Evolutionary conservation across 2,113 vertebrate species (phyloP).

Genomic region (Ahaetulla prasina): DNA sequence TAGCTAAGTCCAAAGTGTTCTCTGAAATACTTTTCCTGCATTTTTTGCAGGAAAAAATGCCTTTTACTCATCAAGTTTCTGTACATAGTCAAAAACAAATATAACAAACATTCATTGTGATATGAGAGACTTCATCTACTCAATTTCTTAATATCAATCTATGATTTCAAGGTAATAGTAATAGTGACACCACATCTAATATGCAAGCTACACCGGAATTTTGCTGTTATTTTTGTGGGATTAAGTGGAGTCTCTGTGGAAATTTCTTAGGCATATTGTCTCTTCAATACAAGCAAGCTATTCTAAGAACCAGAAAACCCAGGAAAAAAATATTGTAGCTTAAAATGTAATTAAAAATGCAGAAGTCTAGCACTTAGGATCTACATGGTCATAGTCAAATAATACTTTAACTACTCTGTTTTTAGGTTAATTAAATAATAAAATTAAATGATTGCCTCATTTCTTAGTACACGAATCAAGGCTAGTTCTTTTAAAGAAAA

Average conservation of each 20-base stretch:
- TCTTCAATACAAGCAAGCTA: background rate
- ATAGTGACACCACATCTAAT: background rate
- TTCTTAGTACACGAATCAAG: background rate
- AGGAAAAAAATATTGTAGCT: background rate
- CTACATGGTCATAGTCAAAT: conserved; percentile 10
- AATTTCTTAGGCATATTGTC: background rate
- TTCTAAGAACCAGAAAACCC: background rate
- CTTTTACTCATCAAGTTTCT: background rate
- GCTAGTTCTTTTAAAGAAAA: background rate
- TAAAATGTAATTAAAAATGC: conserved; percentile 14
- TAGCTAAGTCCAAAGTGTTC: background rate
- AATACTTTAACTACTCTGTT: conserved; percentile 16
- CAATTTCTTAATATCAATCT: background rate
- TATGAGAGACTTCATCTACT: background rate
- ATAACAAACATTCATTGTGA: background rate
- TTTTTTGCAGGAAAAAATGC: background rate
- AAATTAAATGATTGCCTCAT: conserved; percentile 23
- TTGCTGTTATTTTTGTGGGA: background rate
- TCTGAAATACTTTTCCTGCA: background rate
- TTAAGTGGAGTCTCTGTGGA: background rate
- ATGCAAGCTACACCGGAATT: background rate
- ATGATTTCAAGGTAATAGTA: background rate
- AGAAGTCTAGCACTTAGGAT: conserved; percentile 1
- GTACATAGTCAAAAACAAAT: background rate
- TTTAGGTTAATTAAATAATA: conserved; percentile 36